Evolutionary conservation across 1,140 invertebrate genomes (phyloP).

Genomic region (Pygmarrhopalites habei): DNA sequence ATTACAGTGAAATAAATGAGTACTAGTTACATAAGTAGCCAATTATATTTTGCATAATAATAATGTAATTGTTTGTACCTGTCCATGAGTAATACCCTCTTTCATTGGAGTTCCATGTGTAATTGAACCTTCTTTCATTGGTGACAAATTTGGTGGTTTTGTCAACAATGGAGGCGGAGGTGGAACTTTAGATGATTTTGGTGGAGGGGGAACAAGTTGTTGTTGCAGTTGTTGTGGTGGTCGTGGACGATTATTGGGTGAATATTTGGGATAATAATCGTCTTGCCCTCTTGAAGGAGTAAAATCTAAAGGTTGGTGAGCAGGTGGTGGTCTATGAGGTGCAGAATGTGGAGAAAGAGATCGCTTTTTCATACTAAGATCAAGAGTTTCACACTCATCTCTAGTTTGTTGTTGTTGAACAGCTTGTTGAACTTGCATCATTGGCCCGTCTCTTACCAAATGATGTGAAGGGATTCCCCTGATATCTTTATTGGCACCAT

Average conservation of each 20-base stretch:
- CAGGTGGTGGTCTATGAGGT: conserved; percentile 36
- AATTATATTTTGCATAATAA: too few relatives aligned
- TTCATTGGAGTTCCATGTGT: conserved; percentile 60
- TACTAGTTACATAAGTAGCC: too few relatives aligned
- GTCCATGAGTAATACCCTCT: too few relatives aligned
- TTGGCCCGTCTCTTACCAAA: conserved; percentile 20
- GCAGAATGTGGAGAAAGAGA: conserved; percentile 20
- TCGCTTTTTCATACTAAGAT: conserved; percentile 68
- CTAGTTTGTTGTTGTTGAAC: conserved; percentile 9
- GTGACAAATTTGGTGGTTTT: conserved; percentile 37
- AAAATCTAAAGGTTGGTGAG: conserved; percentile 37
- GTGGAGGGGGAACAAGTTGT: conserved; percentile 24
- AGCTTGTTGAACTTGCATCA: conserved; percentile 12
- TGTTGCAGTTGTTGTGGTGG: conserved; percentile 11
- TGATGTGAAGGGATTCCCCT: conserved; percentile 22
- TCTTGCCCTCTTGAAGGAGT: conserved; percentile 25
- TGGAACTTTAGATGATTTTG: conserved; percentile 28
- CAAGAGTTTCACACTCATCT: conserved; percentile 58
- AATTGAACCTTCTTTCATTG: conserved; percentile 50
- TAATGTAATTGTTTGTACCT: too few relatives aligned
- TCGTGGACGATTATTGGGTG: conserved; percentile 6
- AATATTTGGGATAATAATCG: conserved; percentile 22
- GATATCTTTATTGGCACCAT: conserved; percentile 18
- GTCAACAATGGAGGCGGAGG: conserved; percentile 33
- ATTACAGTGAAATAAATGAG: too few relatives aligned